Percentiles rank a stretch among this genome's conserved stretches.
Evolutionary conservation across 2,888 invertebrate genomes (phyloP).

Genomic region (Spisula subtruncata): DNA sequence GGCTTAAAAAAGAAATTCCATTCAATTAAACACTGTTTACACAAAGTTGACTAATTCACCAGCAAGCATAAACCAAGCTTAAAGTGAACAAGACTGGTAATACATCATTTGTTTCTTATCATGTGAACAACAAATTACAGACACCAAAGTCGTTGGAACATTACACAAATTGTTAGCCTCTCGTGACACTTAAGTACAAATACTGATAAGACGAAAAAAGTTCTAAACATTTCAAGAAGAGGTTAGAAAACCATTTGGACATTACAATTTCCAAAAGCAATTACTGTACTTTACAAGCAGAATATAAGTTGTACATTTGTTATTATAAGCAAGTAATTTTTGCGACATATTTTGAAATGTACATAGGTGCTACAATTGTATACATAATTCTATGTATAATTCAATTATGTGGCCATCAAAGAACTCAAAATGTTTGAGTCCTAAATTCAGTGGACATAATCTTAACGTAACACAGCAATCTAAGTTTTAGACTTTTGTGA

Average conservation of each 20-base stretch:
- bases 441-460: not conserved
- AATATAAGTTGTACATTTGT: conserved; percentile 10
- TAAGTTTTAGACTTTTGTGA: not conserved
- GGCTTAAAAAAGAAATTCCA: not conserved
- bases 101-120: not conserved
- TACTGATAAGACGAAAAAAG: not conserved
- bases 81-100: not conserved
- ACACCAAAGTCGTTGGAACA: conserved; percentile 9
- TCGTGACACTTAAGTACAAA: not conserved
- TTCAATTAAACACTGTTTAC: too few species aligned
- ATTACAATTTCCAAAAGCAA: conserved; percentile 4
- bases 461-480: not conserved
- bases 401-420: conserved; percentile 17
- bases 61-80: not conserved
- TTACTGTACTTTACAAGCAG: conserved; percentile 21
- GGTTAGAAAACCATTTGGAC: not conserved
- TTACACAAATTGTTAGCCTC: not conserved
- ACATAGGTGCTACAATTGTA: conserved; percentile 18
- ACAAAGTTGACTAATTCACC: not conserved
- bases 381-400: not conserved
- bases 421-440: not conserved
- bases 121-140: not conserved
- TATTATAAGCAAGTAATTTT: conserved; percentile 25
- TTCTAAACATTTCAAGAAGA: not conserved
- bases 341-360: conserved; percentile 19